Base-by-base conservation (phyloP, 2,113 vertebrate species). In the Catharus bicknelli region DNA sequence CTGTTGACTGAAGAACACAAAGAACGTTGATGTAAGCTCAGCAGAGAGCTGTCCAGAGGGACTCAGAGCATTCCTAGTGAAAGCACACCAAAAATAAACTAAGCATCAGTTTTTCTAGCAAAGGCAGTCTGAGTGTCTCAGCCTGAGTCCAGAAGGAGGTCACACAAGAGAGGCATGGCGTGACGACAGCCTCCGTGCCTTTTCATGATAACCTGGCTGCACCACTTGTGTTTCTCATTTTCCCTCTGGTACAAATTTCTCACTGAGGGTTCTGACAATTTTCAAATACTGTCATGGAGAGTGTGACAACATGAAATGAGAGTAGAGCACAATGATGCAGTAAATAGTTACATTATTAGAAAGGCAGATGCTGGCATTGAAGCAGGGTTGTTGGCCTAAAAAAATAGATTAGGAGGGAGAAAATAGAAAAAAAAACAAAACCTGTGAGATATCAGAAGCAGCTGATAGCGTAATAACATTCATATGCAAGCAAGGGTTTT, bases 341-440 rank as follows among this genome's bases (percentile, higher is more conserved):
- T 92, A 96, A 95, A 95, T 93, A 96, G 96, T 95, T 93, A 94
- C 88, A 91, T 94, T 93, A 95, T 95, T 95, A 90, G 88, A 94
- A 91, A 95, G 92, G 90, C 93, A 95, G 93, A 95, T 96, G 79
- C 91, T 92, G 62, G 83, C 62, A 82, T 40, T 86, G 95, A 95
- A 95, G 93, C 94, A 93, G 86, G 68, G 54, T 90, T 93, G 90
- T 94, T 89, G 92, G 86, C 73, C 92, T 89, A 86, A 96, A 94
- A 86, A 95, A 96, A 90, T 80, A 94, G 81, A 94, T 88, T 94
- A 90, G 42, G 61, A 90, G 61, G n/a, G 50, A 94, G 86, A 93
- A 93, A 90, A 93, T 42, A 90, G 88, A 80, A 92, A 90, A 90
- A 93, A 96, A 88, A 36, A 36, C 7, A 36, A 36, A 36, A 38